Evolutionary conservation across 2,888 invertebrate species (phyloP).

Genomic region (Aphidoletes aphidimyza): DNA sequence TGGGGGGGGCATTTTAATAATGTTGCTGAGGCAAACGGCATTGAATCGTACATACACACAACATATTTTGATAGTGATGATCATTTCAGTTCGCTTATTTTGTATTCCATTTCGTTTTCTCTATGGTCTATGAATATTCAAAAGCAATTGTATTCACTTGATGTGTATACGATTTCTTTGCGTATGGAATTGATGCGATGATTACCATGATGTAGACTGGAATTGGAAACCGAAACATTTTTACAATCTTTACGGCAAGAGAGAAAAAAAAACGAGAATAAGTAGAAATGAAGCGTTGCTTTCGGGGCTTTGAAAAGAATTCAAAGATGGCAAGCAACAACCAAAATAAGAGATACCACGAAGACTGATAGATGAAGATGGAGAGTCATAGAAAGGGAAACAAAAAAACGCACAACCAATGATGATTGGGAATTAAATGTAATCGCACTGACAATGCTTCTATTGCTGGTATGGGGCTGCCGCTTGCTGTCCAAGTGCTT

Average conservation of each 20-base stretch:
- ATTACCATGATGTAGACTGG: constrained; percentile 35
- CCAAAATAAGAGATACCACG: not conserved
- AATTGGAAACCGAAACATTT: not conserved
- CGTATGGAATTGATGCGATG: constrained; percentile 22
- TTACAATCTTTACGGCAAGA: not conserved
- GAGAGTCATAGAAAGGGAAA: not conserved
- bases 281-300: too few relatives aligned
- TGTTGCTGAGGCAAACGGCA: not conserved
- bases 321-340: too few relatives aligned
- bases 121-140: constrained; percentile 53
- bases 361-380: not conserved
- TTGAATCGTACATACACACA: not conserved
- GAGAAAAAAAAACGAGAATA: too few relatives aligned
- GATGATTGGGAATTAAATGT: not conserved
- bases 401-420: not conserved
- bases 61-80: constrained; percentile 11
- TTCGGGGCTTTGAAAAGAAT: not conserved
- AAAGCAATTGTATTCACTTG: constrained; percentile 49
- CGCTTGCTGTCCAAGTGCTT: not conserved
- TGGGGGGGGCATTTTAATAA: not conserved
- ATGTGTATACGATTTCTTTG: not conserved
- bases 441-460: not conserved
- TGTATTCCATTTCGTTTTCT: constrained; percentile 18
- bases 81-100: not conserved
- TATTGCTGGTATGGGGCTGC: too few relatives aligned